Evolutionary conservation across 2,888 invertebrate genomes (phyloP).

Genomic region (Zygogramma bicolorata): DNA sequence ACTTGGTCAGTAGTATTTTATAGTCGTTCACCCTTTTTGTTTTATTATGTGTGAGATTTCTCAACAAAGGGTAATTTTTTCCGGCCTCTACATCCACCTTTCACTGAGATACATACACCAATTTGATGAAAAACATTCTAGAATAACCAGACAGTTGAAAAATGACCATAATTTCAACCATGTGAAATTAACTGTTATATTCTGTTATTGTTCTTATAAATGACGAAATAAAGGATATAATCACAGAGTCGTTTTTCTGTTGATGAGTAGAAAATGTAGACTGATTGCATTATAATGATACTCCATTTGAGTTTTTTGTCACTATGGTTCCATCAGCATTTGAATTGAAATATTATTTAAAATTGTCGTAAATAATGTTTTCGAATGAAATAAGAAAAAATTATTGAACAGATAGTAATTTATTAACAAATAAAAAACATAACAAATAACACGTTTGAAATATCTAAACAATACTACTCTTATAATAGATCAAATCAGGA

Average conservation of each 20-base stretch:
- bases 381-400: neutral
- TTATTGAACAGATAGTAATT: neutral
- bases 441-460: neutral
- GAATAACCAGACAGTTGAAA: neutral
- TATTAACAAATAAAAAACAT: constrained; percentile 1
- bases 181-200: neutral
- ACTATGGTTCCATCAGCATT: neutral
- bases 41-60: too few species aligned
- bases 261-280: neutral
- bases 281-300: neutral
- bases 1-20: too few species aligned
- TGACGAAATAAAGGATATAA: neutral
- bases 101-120: too few species aligned
- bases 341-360: neutral
- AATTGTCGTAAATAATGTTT: neutral
- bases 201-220: neutral
- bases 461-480: neutral
- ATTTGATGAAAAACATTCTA: neutral
- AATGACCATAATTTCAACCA: neutral
- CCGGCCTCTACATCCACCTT: too few species aligned
- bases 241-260: neutral
- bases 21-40: too few species aligned
- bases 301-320: neutral
- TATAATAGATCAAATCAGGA: neutral
- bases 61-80: too few species aligned